phyloP scores from a whole-genome alignment of 1,140 invertebrate genomes.

The Hycleus cichorii region DNA sequence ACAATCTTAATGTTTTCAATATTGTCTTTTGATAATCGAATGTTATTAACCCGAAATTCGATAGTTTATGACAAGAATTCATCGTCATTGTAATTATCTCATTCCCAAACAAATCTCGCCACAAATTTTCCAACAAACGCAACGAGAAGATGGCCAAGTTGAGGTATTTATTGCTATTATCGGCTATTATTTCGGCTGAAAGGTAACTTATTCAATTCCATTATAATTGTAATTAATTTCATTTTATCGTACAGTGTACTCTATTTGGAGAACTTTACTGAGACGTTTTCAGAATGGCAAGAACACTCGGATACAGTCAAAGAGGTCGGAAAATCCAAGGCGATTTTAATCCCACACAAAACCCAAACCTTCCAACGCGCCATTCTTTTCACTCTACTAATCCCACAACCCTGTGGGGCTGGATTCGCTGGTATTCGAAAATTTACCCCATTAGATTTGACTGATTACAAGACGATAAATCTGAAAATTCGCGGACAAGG shows the following conservation, averaged over 20 bases:
- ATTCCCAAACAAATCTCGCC: too few species aligned
- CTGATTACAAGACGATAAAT: slow-evolving; percentile 44
- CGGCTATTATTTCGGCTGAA: too few species aligned
- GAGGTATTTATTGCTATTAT: too few species aligned
- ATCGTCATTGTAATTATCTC: too few species aligned
- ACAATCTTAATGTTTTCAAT: too few species aligned
- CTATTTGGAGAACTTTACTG: slow-evolving; percentile 4
- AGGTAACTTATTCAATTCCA: too few species aligned
- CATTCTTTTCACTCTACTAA: slow-evolving; percentile 58
- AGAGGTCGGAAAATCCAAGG: slow-evolving; percentile 59
- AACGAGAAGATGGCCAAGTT: too few species aligned
- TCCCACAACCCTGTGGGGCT: slow-evolving; percentile 63
- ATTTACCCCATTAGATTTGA: slow-evolving; percentile 43
- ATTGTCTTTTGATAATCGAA: too few species aligned
- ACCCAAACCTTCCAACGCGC: slow-evolving; percentile 53
- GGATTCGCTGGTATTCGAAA: slow-evolving; percentile 58
- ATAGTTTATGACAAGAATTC: too few species aligned
- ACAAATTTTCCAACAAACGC: too few species aligned
- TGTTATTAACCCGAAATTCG: too few species aligned
- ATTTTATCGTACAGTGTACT: not conserved
- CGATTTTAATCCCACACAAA: slow-evolving; percentile 51
- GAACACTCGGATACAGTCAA: slow-evolving; percentile 60
- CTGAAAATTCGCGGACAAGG: slow-evolving; percentile 54
- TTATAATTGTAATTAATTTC: too few species aligned
- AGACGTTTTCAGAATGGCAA: slow-evolving; percentile 43